Base-by-base conservation (phyloP, 2,888 invertebrate species). In the Ornithoptera alexandrae region DNA sequence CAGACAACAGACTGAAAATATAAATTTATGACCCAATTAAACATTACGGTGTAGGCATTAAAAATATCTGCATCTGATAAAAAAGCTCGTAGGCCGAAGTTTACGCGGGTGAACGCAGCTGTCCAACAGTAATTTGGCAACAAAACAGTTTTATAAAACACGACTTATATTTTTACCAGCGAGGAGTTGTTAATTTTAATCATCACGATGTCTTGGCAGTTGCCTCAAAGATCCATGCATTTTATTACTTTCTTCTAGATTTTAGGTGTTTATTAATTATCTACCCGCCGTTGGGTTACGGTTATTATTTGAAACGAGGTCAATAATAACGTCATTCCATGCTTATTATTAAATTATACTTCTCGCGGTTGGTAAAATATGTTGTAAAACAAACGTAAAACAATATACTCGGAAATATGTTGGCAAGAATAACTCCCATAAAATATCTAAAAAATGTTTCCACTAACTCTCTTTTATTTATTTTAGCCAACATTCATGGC, bases 121-220 rank as follows among this genome's bases (percentile, higher is more conserved):
- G 91, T 87, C 84, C 76, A 75, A 74, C 80, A 79, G 83, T 87
- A 89, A 87, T 88, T 88, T 91, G 87, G 86, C 87, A 89, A 81
- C 82, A 83, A 85, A 86, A 89, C 84, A 82, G 80, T 85, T 86
- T 86, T 81, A 79, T 86, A 87, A 88, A 70, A 83, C 82, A 83
- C 77, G 76, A 84, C 80, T 86, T 88, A 88, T 89, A 87, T 90
- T 89, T 89, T 84, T 77, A 80, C 82, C 75, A 72, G 79, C 81
- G 77, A 75, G 76, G 77, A 75, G 83, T 80, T 85, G 84, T 89
- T 87, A 87, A 89, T 90, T 90, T 88, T 89, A 88, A 90, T 91
- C 88, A 83, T 85, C 84, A 84, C 83, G 82, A 88, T 83, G 78
- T 89, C 88, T 92, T 92, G 91, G 92, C 92, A 91, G 86, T 84